Evolutionary conservation across 35 echinoderm and acorn worm species (phyloP).

Genomic region (Acanthaster planci): DNA sequence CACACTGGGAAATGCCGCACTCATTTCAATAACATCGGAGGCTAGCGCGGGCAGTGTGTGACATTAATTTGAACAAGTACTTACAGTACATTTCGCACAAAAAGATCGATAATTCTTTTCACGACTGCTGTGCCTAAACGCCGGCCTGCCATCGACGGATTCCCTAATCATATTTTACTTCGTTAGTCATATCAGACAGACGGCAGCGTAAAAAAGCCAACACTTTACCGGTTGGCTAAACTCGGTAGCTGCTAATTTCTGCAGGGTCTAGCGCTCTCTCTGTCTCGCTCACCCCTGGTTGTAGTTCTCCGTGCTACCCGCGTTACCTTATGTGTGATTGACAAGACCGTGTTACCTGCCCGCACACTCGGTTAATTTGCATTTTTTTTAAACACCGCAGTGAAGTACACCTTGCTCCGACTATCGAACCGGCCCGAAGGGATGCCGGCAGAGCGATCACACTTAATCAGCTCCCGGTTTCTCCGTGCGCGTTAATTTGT

Average conservation of each 20-base stretch:
- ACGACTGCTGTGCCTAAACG: conserved; percentile 21
- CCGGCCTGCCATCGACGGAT: background rate
- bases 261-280: no score
- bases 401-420: no score
- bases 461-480: background rate
- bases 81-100: conserved; percentile 26
- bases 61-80: conserved; percentile 34
- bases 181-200: conserved; percentile 13
- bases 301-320: no score
- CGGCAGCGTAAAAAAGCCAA: background rate
- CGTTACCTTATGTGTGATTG: background rate
- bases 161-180: conserved; percentile 21
- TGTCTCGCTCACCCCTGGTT: no score
- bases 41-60: background rate
- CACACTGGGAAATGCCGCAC: background rate
- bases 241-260: no score
- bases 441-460: no score
- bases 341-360: background rate
- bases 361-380: no score
- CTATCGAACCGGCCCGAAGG: no score
- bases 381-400: no score
- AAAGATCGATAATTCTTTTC: conserved; percentile 24
- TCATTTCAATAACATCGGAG: conserved; percentile 17
- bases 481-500: background rate
- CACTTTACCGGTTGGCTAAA: background rate